Percentiles rank a stretch among this genome's conserved stretches.
Evolutionary conservation across 2,113 vertebrate genomes (phyloP).

Genomic region (Ctenomys sociabilis): DNA sequence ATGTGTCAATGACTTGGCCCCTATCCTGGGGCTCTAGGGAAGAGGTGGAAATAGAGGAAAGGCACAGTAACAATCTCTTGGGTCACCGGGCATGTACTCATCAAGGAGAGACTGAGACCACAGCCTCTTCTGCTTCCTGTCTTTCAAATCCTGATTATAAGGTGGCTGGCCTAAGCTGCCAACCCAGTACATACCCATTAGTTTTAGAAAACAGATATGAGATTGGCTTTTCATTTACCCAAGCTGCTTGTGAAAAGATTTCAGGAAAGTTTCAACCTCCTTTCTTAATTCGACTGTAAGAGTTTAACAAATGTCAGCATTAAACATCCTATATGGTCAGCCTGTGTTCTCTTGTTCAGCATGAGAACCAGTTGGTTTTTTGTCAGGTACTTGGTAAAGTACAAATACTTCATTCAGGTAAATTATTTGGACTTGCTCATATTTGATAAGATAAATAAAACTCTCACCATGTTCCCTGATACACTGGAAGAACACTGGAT

Average conservation of each 20-base stretch:
- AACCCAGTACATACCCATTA: neutral
- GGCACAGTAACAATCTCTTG: no score
- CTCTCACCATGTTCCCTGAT: neutral
- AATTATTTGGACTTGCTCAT: neutral
- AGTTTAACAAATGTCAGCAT: neutral
- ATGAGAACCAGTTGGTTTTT: neutral
- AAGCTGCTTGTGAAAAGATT: neutral
- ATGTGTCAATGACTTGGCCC: neutral
- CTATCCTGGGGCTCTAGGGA: neutral
- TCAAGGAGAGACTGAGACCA: no score
- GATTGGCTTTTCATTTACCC: neutral
- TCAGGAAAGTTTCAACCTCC: neutral
- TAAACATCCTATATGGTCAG: neutral
- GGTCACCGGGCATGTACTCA: neutral
- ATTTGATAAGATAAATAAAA: neutral
- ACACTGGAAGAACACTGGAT: neutral
- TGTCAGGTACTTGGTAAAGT: neutral
- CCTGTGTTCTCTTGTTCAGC: neutral
- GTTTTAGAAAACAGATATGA: slow-evolving; percentile 26
- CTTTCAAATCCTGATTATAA: neutral
- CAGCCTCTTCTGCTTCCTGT: neutral
- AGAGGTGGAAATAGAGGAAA: neutral
- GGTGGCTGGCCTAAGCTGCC: neutral
- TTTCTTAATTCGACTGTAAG: neutral
- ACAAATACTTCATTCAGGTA: neutral